A percentile compares a stretch with the other conserved stretches of the same genome.
Conservation (phyloP, 2,797 vertebrate species). For the Odontamblyopus rebecca region DNA sequence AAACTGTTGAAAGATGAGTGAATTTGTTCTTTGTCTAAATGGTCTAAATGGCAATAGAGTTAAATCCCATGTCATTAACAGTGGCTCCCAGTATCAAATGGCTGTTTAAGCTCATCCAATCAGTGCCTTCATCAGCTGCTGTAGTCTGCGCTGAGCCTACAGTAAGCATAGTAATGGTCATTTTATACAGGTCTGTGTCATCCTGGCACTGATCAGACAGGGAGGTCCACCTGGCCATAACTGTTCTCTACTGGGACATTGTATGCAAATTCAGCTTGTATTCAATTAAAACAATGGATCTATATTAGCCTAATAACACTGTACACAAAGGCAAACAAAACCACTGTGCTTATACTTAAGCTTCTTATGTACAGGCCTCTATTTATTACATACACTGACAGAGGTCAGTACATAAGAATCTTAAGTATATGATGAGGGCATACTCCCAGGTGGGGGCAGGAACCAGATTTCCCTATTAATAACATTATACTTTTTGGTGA, state of each 20-base stretch:
- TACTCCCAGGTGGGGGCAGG: no score
- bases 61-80: slow-evolving; percentile 48
- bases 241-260: background rate
- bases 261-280: background rate
- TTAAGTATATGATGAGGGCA: no score
- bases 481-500: no score
- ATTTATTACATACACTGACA: no score
- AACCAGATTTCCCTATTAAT: no score
- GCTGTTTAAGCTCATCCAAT: slow-evolving; percentile 71
- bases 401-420: no score
- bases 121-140: slow-evolving; percentile 71
- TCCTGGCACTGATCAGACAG: slow-evolving; percentile 53
- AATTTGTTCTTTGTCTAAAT: slow-evolving; percentile 56
- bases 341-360: background rate
- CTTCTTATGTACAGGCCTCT: no score
- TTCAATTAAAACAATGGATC: background rate
- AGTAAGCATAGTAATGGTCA: slow-evolving; percentile 80
- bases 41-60: slow-evolving; percentile 42
- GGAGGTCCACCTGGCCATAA: slow-evolving; percentile 35
- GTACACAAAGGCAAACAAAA: background rate
- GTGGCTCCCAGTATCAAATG: slow-evolving; percentile 66
- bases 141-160: slow-evolving; percentile 44
- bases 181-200: slow-evolving; percentile 71
- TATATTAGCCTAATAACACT: background rate
- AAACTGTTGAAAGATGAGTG: slow-evolving; percentile 34